Evolutionary conservation across 2,113 vertebrate species (phyloP).

Genomic region (Oenanthe oenanthe): DNA sequence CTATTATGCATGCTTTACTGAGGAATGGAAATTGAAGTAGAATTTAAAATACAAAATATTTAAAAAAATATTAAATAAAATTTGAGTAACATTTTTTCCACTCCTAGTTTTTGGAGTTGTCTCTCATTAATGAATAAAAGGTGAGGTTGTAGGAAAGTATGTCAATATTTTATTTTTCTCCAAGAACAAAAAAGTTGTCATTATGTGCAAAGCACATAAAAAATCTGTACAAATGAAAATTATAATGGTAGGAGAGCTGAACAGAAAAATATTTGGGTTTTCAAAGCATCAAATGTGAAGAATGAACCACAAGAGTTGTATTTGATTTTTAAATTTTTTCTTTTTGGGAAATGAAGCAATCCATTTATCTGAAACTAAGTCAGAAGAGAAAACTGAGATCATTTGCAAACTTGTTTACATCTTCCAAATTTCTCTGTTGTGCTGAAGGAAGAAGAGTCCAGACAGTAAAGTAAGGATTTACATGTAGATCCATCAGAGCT

Average conservation of each 20-base stretch:
- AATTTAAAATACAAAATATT: background rate
- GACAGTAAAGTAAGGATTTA: background rate
- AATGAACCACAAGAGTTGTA: fast-evolving
- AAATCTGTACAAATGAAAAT: background rate
- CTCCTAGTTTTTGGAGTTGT: background rate
- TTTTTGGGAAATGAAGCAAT: background rate
- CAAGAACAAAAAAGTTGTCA: background rate
- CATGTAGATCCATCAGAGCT: background rate
- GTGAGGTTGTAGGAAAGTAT: background rate
- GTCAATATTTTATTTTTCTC: background rate
- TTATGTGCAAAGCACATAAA: background rate
- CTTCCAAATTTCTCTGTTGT: background rate
- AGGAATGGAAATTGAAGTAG: background rate
- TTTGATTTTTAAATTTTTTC: background rate
- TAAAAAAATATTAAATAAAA: background rate
- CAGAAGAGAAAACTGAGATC: background rate
- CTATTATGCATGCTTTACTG: background rate
- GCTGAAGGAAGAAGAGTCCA: background rate
- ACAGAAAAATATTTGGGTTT: background rate
- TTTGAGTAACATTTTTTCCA: background rate
- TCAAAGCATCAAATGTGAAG: background rate
- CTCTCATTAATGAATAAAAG: background rate
- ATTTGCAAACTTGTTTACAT: background rate
- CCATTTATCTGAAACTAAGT: background rate
- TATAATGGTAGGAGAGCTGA: background rate